A percentile compares a stretch with the other conserved stretches of the same genome.
Evolutionary conservation across 2,113 vertebrate species (phyloP).

Genomic region (Cavia porcellus): DNA sequence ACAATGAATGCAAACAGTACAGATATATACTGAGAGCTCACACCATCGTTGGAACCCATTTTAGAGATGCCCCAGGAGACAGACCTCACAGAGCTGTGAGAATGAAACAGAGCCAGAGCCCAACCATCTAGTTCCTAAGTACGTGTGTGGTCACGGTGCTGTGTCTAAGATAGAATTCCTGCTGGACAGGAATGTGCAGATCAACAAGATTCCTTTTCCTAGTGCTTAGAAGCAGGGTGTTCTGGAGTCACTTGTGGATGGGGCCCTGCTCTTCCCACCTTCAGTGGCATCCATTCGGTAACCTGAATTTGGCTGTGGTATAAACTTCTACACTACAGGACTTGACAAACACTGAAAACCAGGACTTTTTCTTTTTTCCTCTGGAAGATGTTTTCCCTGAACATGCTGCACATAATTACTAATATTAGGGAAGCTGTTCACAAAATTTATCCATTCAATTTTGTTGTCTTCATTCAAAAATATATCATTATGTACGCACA

Average conservation of each 20-base stretch:
- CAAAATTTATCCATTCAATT: neutral
- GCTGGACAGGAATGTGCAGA: neutral
- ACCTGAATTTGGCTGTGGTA: neutral
- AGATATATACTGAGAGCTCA: neutral
- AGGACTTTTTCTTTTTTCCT: neutral
- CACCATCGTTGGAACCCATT: neutral
- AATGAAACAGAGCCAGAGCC: neutral
- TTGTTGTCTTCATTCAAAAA: neutral
- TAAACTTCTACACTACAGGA: neutral
- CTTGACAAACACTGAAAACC: neutral
- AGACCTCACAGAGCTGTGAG: neutral
- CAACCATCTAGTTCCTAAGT: neutral
- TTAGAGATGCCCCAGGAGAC: neutral
- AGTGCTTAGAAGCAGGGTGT: neutral
- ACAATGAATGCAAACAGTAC: fast-evolving
- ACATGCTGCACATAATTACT: neutral
- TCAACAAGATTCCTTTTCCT: neutral
- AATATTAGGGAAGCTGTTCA: neutral
- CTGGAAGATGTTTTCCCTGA: neutral
- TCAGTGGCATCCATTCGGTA: too few relatives aligned
- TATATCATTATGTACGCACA: neutral
- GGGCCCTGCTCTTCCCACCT: neutral
- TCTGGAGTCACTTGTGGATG: neutral
- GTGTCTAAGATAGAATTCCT: neutral
- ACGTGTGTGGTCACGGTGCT: neutral